These are phyloP conservation scores for Climacteris rufus DNA, from an alignment of 2,113 vertebrate species.

Conservation along the genomic window DNA sequence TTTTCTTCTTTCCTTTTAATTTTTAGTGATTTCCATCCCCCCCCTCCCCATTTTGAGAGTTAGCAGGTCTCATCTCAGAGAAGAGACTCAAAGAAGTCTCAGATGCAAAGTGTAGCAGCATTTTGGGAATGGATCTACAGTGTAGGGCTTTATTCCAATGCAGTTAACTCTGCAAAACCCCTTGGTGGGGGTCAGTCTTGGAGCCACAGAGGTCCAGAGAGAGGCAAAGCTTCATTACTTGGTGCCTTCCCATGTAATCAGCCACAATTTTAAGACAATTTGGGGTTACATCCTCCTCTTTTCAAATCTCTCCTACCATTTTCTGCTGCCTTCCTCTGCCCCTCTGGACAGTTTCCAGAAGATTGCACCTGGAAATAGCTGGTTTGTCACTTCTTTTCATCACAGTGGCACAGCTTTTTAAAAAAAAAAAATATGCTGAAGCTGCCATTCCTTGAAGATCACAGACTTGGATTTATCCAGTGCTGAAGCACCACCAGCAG, in stretches of 20 bases:
- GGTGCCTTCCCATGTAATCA: fast-evolving
- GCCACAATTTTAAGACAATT: neutral
- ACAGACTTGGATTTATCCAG: neutral
- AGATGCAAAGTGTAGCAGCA: neutral
- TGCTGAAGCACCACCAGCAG: neutral
- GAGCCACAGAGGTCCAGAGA: neutral
- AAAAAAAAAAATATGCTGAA: neutral
- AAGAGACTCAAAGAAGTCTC: neutral
- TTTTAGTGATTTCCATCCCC: neutral
- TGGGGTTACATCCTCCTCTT: neutral
- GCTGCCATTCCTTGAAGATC: neutral
- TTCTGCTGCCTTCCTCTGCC: neutral
- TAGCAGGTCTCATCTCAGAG: neutral
- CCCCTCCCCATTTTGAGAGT: neutral
- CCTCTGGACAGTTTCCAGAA: neutral
- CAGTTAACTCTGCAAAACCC: neutral
- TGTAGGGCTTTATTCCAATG: fast-evolving
- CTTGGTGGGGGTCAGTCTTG: neutral
- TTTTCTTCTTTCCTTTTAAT: neutral
- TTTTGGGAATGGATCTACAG: neutral
- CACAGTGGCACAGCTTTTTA: neutral
- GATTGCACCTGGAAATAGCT: neutral
- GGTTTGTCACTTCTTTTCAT: neutral
- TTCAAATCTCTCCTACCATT: neutral
- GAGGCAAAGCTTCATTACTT: neutral